These are phyloP conservation scores for Cryptoprocta ferox DNA, from an alignment of 2,797 vertebrate genomes.

Conservation along the genomic window DNA sequence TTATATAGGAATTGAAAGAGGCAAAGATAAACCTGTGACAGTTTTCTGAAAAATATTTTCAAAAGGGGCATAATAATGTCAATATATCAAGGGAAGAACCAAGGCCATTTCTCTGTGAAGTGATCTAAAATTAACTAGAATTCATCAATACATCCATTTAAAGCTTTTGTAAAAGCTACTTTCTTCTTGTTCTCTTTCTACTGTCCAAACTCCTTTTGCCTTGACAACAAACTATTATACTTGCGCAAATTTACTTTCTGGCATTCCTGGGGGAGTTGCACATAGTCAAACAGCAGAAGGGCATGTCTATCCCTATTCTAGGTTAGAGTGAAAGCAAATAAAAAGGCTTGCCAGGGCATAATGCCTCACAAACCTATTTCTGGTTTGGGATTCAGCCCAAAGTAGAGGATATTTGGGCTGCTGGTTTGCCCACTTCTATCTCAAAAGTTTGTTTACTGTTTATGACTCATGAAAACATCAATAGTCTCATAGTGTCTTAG, in stretches of 20 bases:
- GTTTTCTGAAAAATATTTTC: constrained; percentile 31
- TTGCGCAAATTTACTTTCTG: constrained; percentile 24
- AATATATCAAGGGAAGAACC: neutral
- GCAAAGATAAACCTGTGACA: neutral
- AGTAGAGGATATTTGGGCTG: neutral
- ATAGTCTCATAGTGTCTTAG: neutral
- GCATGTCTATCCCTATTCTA: neutral
- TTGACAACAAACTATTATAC: neutral
- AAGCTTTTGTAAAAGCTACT: constrained; percentile 8
- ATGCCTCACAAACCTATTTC: neutral
- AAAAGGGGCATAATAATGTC: neutral
- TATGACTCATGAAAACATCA: neutral
- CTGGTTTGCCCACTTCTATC: neutral
- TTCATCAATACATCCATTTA: constrained; percentile 29
- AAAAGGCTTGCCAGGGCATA: neutral
- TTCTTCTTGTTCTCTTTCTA: neutral
- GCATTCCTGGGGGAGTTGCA: neutral
- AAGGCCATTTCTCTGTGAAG: neutral
- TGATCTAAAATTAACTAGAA: constrained; percentile 61
- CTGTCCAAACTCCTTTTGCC: neutral
- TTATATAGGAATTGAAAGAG: neutral
- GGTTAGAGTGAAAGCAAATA: neutral
- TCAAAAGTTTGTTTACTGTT: neutral
- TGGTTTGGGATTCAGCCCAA: neutral
- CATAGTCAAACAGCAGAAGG: neutral